Evolutionary conservation across 2,888 invertebrate species (phyloP), one percentile per base, ranked within the genome.

Genomic region (Troides oblongomaculatus): DNA sequence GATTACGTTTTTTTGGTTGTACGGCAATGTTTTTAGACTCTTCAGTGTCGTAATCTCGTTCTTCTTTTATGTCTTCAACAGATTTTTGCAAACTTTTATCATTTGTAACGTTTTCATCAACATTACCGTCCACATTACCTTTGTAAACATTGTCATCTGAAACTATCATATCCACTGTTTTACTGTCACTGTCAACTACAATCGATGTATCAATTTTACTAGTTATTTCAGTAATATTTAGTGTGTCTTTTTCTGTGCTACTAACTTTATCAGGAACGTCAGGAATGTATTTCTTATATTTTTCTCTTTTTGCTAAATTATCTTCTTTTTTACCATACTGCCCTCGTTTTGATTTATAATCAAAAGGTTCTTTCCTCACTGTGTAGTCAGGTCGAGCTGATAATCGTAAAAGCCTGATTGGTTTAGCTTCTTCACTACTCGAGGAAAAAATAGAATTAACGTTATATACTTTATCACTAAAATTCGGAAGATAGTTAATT

Each of bases 1-100:
- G 75, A 64, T 67, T 69, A 25, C 68, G 72, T 67, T 73, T 74
- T 56, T 66, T 75, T 10, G 73, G 66, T 58, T n/a, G 39, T 25
- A 25, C 57, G 39, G 73, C 56, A 64, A 73, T 46, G 46, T 69
- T 69, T 23, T 71, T 68, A 53, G 62, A 36, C 23, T 25, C 53
- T 64, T 43, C 57, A 58, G 12, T n/a, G 12, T 58, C 23, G 57
- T 58, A 23, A 8, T 58, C 57, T 23, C n/a, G 7, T 58, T 58
- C 21, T 7, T 21, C n/a, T 56, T 56, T 56, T 21, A 56, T 56
- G 10, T 21, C n/a, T n/a, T 56, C 21, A 56, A 8, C 21, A 2
- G 56, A 46, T 14, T 46, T 46, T 12, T 46, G 46, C 46, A 46
- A 46, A 12, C 14, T 46, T 14, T 46, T 21, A 8, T 21, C 21